Evolutionary conservation across 2,797 vertebrate genomes (phyloP).

Genomic region (Helostoma temminkii): DNA sequence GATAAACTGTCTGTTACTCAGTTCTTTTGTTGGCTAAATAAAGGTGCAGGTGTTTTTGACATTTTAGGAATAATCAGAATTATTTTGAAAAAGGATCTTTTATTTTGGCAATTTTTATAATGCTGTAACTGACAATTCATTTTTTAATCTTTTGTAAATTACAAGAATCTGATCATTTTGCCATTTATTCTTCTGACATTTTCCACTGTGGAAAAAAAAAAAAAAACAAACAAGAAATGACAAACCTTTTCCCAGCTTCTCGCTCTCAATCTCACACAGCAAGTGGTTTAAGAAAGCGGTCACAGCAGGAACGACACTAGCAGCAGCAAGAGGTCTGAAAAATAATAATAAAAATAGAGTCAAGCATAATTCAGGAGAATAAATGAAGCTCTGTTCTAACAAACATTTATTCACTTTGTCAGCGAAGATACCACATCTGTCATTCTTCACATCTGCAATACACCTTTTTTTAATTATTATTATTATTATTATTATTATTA

Average conservation of each 20-base stretch:
- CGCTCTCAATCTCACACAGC: conserved; percentile 83
- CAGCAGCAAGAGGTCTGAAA: conserved; percentile 87
- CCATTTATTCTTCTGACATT: neutral
- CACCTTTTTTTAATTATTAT: too few relatives aligned
- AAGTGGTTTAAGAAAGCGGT: conserved; percentile 84
- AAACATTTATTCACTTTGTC: neutral
- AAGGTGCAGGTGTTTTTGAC: too few relatives aligned
- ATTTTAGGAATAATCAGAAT: too few relatives aligned
- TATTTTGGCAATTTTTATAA: too few relatives aligned
- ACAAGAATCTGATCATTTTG: neutral
- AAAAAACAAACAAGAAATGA: neutral
- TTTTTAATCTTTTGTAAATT: too few relatives aligned
- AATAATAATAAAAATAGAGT: neutral
- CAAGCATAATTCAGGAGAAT: neutral
- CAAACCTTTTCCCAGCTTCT: conserved; percentile 88
- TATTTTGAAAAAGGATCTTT: too few relatives aligned
- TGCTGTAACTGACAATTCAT: too few relatives aligned
- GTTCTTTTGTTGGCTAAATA: too few relatives aligned
- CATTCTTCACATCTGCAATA: neutral
- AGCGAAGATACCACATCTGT: neutral
- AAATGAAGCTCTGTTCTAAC: neutral
- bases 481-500: too few relatives aligned
- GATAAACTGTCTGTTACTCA: too few relatives aligned
- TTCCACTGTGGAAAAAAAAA: neutral
- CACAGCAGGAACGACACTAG: conserved; percentile 79